phyloP scores from a whole-genome alignment of 2,888 invertebrate genomes.

The Chrysomela aeneicollis region DNA sequence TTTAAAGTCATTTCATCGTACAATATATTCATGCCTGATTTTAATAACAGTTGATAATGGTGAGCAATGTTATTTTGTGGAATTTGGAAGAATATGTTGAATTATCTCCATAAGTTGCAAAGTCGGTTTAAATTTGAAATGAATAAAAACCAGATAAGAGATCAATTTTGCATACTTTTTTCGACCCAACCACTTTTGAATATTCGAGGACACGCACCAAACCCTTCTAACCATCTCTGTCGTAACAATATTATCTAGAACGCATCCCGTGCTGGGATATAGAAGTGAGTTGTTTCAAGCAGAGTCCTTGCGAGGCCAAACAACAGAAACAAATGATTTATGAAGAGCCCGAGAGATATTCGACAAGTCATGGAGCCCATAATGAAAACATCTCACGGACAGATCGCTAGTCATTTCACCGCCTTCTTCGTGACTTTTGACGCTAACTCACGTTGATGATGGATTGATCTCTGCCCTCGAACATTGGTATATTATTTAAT shows the following conservation, averaged over 20 bases:
- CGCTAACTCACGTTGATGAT: slow-evolving; percentile 60
- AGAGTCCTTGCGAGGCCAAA: slow-evolving; percentile 26
- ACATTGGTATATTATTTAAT: slow-evolving; percentile 56
- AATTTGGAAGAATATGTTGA: too few relatives aligned
- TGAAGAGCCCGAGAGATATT: slow-evolving; percentile 56
- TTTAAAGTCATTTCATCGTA: too few relatives aligned
- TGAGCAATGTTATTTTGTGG: too few relatives aligned
- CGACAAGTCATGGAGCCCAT: slow-evolving; percentile 62
- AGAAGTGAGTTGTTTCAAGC: slow-evolving; percentile 45
- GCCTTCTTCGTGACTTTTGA: slow-evolving; percentile 63
- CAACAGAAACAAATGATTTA: slow-evolving; percentile 52
- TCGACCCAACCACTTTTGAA: too few relatives aligned
- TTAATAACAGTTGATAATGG: too few relatives aligned
- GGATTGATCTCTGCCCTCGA: slow-evolving; percentile 54
- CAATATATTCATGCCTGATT: too few relatives aligned
- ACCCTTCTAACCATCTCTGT: slow-evolving; percentile 8
- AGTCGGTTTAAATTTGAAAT: too few relatives aligned
- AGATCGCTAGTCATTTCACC: slow-evolving; percentile 63
- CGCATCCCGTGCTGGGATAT: slow-evolving; percentile 36
- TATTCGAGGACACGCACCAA: slow-evolving; percentile 9
- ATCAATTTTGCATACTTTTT: too few relatives aligned
- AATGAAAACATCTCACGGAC: slow-evolving; percentile 63
- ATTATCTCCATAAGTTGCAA: too few relatives aligned
- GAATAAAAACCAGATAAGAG: too few relatives aligned
- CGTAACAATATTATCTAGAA: slow-evolving; percentile 3